Evolutionary conservation across 2,888 invertebrate genomes (phyloP).

Genomic region (Caenorhabditis sinica): DNA sequence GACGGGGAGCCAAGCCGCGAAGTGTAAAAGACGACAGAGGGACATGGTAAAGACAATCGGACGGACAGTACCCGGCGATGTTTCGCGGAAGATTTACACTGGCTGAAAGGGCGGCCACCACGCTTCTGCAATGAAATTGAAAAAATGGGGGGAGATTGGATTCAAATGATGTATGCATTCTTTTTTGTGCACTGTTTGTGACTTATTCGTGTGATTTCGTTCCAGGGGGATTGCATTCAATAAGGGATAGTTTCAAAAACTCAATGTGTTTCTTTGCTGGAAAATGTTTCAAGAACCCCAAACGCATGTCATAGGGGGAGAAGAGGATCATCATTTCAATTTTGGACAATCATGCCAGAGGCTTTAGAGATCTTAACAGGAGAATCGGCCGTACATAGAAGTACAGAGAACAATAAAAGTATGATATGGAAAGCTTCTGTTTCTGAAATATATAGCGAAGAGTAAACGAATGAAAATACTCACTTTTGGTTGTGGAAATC

Average conservation of each 20-base stretch:
- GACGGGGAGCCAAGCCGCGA: constrained; percentile 57
- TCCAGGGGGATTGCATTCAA: neutral
- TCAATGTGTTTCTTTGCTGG: neutral
- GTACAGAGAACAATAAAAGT: constrained; percentile 38
- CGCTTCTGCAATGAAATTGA: constrained; percentile 66
- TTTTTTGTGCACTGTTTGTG: neutral
- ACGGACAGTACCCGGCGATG: constrained; percentile 71
- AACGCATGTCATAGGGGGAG: constrained; percentile 20
- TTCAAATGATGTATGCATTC: constrained; percentile 1
- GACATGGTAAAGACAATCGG: constrained; percentile 60
- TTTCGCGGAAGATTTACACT: constrained; percentile 68
- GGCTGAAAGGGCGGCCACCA: constrained; percentile 69
- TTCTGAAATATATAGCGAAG: constrained; percentile 19
- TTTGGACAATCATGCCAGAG: constrained; percentile 15
- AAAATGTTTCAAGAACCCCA: neutral
- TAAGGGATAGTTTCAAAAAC: neutral
- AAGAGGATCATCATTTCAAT: neutral
- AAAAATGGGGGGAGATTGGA: neutral
- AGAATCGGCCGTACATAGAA: constrained; percentile 57
- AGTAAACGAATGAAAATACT: constrained; percentile 10
- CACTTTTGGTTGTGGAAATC: constrained; percentile 72
- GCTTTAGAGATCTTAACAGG: neutral
- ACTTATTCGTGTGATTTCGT: neutral
- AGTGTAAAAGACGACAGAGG: constrained; percentile 60
- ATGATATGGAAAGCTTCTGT: constrained; percentile 8